Base-by-base conservation (phyloP, 1,140 invertebrate genomes). In the Drosophila ogumai region DNA sequence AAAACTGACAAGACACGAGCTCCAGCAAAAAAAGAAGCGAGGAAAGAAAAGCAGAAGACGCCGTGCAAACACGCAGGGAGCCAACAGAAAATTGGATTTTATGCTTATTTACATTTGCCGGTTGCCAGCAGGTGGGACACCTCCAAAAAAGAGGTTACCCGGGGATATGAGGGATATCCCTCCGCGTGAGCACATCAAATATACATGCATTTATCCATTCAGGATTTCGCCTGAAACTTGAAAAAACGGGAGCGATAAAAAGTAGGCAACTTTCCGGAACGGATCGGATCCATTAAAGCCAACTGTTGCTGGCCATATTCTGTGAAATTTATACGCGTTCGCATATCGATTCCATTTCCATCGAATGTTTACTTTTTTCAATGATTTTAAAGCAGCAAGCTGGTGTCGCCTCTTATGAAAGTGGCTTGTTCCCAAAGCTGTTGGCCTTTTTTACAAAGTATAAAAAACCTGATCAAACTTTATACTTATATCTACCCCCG, bases 51-150 rank as follows among this genome's bases (percentile, higher is more conserved):
- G 55, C 38, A 47, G 31, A 71, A 52, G 60, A 72, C 41, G 57
- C 38, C 52, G 17, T 36, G 57, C 73, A 77, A 55, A 64, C 60
- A 60, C 46, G 31, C 63, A 87, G 58, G 75, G 81, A 79, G 80
- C 64, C 41, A 56, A 50, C 58, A 46, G 49, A 88, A 67, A 86
- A 88, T 87, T 87, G 84, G 75, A 87, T 87, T 87, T 87, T 79
- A 82, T 82, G 75, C 82, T 87, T 87, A 87, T 82, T 87, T 88
- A 87, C 75, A 88, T 88, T 77, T 68, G 55, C 49, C 19, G 55
- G 41, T 36, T 54, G 32, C 60, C 75, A 61, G 69, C 56, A 72
- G 63, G 67, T 65, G 50, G 61, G 28, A 54, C 31, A 31, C 15
- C 47, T 15, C n/a, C 28, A 50, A 58, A 43, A 40, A 50, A 57